Percentiles rank a stretch among this genome's conserved stretches.
These are phyloP conservation scores for Spodoptera picta DNA, from an alignment of 2,888 invertebrate species.

Conservation along the genomic window DNA sequence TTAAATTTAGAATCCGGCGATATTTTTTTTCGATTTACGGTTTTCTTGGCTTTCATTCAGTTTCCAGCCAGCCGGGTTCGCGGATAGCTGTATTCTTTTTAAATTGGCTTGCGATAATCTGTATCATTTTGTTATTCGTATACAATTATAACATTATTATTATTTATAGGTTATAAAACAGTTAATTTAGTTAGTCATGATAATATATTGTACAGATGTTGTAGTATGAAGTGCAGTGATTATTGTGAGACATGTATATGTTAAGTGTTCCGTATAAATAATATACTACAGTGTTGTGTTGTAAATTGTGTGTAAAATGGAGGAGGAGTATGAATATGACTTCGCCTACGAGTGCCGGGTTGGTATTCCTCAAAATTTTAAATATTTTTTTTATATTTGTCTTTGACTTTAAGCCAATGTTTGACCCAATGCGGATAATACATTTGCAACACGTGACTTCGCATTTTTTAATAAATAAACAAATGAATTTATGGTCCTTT, in stretches of 20 bases:
- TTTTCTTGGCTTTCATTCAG: conserved; percentile 83
- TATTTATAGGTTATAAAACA: conserved; percentile 52
- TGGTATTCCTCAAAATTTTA: conserved; percentile 68
- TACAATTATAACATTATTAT: conserved; percentile 30
- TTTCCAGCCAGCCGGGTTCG: conserved; percentile 74
- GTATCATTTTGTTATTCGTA: conserved; percentile 32
- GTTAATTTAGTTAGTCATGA: conserved; percentile 60
- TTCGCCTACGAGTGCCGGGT: conserved; percentile 91
- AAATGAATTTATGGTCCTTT: not conserved
- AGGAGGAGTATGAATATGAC: conserved; percentile 90
- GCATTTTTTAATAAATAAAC: conserved; percentile 10
- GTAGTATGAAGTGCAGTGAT: conserved; percentile 57
- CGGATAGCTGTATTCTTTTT: conserved; percentile 68
- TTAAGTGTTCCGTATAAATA: conserved; percentile 68
- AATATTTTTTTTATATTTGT: conserved; percentile 28
- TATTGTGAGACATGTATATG: conserved; percentile 66
- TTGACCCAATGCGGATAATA: conserved; percentile 24
- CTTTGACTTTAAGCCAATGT: conserved; percentile 4
- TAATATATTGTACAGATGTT: conserved; percentile 52
- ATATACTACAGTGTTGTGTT: conserved; percentile 66
- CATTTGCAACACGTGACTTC: conserved; percentile 31
- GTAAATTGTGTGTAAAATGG: conserved; percentile 59
- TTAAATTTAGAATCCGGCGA: conserved; percentile 80
- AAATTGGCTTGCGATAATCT: conserved; percentile 22
- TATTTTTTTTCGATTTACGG: conserved; percentile 79